Conservation (phyloP, 2,888 invertebrate genomes). For the Byasa hedistus region DNA sequence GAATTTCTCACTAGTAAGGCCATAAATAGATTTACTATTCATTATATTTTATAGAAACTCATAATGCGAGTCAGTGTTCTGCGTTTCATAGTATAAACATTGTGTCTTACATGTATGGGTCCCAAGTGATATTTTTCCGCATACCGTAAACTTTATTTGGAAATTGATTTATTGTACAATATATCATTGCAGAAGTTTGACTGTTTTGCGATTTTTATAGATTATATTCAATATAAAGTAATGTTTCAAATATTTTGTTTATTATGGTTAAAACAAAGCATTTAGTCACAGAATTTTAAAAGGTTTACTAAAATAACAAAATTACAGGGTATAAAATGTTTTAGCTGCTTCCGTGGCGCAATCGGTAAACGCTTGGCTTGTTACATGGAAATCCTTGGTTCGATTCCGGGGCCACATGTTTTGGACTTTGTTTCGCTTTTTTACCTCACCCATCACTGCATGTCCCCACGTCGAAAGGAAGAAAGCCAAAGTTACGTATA, state of each 20-base stretch:
- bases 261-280: too few relatives aligned
- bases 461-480: too few relatives aligned
- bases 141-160: not conserved
- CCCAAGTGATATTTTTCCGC: not conserved
- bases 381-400: too few relatives aligned
- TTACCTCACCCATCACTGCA: too few relatives aligned
- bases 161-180: not conserved
- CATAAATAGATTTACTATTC: constrained; percentile 67
- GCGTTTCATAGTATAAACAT: constrained; percentile 34
- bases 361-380: too few relatives aligned
- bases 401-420: too few relatives aligned
- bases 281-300: too few relatives aligned
- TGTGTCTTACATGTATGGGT: not conserved
- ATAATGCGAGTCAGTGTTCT: constrained; percentile 35
- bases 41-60: constrained; percentile 46
- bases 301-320: too few relatives aligned
- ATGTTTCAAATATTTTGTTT: not conserved
- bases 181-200: not conserved
- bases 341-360: too few relatives aligned
- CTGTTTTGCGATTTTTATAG: not conserved
- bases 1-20: constrained; percentile 73
- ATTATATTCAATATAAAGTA: not conserved
- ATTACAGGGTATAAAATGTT: too few relatives aligned
- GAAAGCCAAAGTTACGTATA: too few relatives aligned
- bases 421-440: too few relatives aligned